Evolutionary conservation across 2,797 vertebrate species (phyloP).

Genomic region (Pogoniulus pusillus): DNA sequence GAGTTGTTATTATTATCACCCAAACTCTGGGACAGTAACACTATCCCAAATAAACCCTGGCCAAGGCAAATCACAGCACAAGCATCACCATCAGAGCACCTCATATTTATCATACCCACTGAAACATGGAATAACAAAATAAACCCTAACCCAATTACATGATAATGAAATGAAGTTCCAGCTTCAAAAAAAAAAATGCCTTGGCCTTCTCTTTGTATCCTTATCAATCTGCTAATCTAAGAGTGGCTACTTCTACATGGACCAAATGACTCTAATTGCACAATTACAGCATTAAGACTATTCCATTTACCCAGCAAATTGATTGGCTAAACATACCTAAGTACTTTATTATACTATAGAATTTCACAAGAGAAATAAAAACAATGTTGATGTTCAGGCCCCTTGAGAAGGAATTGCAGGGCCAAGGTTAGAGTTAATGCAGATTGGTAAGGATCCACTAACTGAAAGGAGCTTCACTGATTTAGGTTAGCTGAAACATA

Average conservation of each 20-base stretch:
- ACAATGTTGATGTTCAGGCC: not conserved
- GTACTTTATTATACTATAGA: slow-evolving; percentile 53
- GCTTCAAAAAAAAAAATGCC: not conserved
- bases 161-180: slow-evolving; percentile 63
- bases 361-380: slow-evolving; percentile 37
- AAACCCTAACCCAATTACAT: slow-evolving; percentile 52
- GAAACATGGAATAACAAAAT: slow-evolving; percentile 62
- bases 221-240: slow-evolving; percentile 63
- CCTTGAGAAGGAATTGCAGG: slow-evolving; percentile 18
- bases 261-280: slow-evolving; percentile 47
- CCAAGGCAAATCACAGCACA: not conserved
- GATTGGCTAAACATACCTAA: slow-evolving; percentile 43
- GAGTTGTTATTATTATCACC: not conserved
- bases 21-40: not conserved
- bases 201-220: slow-evolving; percentile 51
- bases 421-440: not conserved
- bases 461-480: not conserved
- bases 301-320: slow-evolving; percentile 58
- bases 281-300: slow-evolving; percentile 43
- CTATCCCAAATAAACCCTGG: slow-evolving; percentile 6
- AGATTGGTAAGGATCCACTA: not conserved
- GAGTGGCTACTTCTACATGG: slow-evolving; percentile 31
- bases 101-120: slow-evolving; percentile 56
- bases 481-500: not conserved
- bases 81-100: not conserved